Base-by-base conservation (phyloP, 2,113 vertebrate species). In the Pardalotus punctatus region DNA sequence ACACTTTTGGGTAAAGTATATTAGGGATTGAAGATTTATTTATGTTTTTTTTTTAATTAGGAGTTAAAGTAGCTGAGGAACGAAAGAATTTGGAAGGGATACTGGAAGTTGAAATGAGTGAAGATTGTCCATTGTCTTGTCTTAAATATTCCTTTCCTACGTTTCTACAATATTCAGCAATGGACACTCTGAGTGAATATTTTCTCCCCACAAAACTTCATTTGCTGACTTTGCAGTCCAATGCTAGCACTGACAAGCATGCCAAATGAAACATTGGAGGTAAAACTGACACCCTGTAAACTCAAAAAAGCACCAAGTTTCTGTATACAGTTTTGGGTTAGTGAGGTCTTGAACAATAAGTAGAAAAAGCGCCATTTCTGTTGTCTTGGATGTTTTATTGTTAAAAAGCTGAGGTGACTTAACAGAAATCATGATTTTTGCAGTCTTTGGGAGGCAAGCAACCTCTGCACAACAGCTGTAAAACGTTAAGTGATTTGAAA, bases 131-230 rank as follows among this genome's bases (percentile, higher is more conserved):
- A 14, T 53, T 54, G 78, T 57, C 78, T 96, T 35, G 15, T 36
- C 73, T 82, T 67, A 67, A 91, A 70, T 73, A 61, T 72, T 79
- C 60, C 56, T 95, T 91, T 81, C 71, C 58, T 80, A n/a, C 36
- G 38, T 91, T 97, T 97, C 90, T 94, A 64, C 81, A 97, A 50
- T 93, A 90, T 97, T 96, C 91, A 97, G 53, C 77, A 91, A 42
- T 0, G 51, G 86, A 96, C 95, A 95, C 93, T 95, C 82, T 88
- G 78, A 94, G 87, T 20, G 91, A 96, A 94, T 80, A 56, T 96
- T 97, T 97, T 94, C 94, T 97, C 76, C 91, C 86, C 74, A 93
- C 61, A 78, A 71, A 94, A 88, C 86, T 93, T 91, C 81, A 76
- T 97, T 96, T 95, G 70, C 81, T 86, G 97, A 11, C 40, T 96